These are phyloP conservation scores for Cactoblastis cactorum DNA, from an alignment of 2,888 invertebrate genomes.

Conservation along the genomic window DNA sequence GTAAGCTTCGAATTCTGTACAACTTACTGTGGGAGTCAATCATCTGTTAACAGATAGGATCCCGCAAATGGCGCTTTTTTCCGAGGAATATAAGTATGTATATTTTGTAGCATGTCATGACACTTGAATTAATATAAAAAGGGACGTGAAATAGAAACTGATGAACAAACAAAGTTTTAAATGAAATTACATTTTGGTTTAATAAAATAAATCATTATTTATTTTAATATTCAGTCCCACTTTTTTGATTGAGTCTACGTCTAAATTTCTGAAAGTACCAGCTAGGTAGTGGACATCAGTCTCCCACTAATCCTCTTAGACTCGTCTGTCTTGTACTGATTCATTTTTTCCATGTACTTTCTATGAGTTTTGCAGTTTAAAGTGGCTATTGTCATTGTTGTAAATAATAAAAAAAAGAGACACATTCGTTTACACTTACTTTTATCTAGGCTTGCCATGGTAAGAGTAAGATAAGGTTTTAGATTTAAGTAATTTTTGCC, in stretches of 20 bases:
- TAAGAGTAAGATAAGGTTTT: no score
- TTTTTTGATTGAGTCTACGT: constrained; percentile 4
- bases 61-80: constrained; percentile 21
- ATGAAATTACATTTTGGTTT: no score
- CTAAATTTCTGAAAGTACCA: not conserved
- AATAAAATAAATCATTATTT: no score
- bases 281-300: not conserved
- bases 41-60: constrained; percentile 66
- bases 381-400: not conserved
- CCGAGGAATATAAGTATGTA: constrained; percentile 25
- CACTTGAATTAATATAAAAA: no score
- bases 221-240: no score
- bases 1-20: constrained; percentile 23
- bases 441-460: no score
- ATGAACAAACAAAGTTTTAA: no score
- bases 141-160: no score
- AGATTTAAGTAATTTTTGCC: no score
- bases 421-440: no score
- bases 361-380: not conserved
- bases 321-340: not conserved
- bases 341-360: not conserved
- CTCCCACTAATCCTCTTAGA: not conserved
- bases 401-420: no score
- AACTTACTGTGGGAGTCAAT: constrained; percentile 48
- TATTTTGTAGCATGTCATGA: no score